These are phyloP conservation scores for Drosophila leonis DNA, from an alignment of 2,888 invertebrate genomes.

Conservation along the genomic window DNA sequence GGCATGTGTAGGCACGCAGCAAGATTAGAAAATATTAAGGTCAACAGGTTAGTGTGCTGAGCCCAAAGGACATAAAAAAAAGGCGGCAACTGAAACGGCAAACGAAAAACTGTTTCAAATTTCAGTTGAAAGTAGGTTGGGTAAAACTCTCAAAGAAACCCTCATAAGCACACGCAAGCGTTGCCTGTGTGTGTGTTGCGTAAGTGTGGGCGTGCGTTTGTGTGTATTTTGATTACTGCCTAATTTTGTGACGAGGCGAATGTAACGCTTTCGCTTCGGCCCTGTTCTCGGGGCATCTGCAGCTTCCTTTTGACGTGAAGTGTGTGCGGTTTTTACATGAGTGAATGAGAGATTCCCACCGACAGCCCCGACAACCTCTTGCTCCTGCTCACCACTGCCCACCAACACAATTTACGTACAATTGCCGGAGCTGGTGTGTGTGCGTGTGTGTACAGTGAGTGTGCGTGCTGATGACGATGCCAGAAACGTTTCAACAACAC, in stretches of 20 bases:
- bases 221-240: conserved; percentile 78
- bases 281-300: conserved; percentile 48
- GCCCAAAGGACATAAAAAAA: conserved; percentile 75
- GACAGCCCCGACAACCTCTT: conserved; percentile 2
- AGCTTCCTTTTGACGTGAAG: conserved; percentile 67
- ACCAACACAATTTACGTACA: conserved; percentile 71
- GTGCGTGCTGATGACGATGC: conserved; percentile 69
- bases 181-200: conserved; percentile 20
- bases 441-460: conserved; percentile 30
- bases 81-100: conserved; percentile 47
- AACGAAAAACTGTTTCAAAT: conserved; percentile 74
- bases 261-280: conserved; percentile 57
- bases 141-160: conserved; percentile 50
- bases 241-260: conserved; percentile 72
- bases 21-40: conserved; percentile 80
- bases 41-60: conserved; percentile 79
- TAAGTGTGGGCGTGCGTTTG: conserved; percentile 32
- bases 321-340: conserved; percentile 70
- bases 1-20: conserved; percentile 59
- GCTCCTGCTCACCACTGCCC: conserved; percentile 26
- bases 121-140: conserved; percentile 69
- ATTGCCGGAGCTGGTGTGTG: conserved; percentile 44
- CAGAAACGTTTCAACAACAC: conserved; percentile 74
- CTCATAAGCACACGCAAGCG: conserved; percentile 21
- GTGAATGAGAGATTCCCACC: conserved; percentile 66